Base-by-base conservation (phyloP, 2,113 vertebrate genomes). In the Thunnus maccoyii region DNA sequence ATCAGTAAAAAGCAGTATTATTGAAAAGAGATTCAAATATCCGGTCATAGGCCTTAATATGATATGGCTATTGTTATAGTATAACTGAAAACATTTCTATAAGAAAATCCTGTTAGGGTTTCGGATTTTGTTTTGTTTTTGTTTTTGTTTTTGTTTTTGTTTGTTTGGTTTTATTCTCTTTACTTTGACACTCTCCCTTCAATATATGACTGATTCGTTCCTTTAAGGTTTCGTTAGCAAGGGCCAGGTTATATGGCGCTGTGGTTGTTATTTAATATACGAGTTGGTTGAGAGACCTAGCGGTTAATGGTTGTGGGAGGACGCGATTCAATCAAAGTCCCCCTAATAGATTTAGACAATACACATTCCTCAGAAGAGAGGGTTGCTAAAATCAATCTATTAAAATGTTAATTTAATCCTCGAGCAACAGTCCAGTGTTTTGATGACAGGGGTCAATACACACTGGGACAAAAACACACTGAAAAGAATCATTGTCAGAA, bases 241-340 rank as follows among this genome's bases (percentile, higher is more conserved):
- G 50, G 20, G 32, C 32, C 48, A 13, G 15, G 44, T 46, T 15
- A 17, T 86, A 79, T 82, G 76, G 71, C 60, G 50, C 62, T 9
- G 5, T 36, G 5, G 32, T 58, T 91, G 91, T 93, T 92, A 93
- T 95, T 95, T 93, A 95, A 93, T 89, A 93, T 76, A 62, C 78
- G 87, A 89, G 64, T 86, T 80, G 91, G 91, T 83, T 87, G 84
- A 87, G 87, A 74, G 65, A 88, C 75, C 78, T 8, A 17, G 47
- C 81, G 66, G 83, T 41, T 86, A 63, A 60, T 46, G 64, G 18
- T 9, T 6, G 63, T 25, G 32, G 46, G 76, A 58, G 75, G 12
- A 52, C 13, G 63, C 57, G 86, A 89, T 68, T 80, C 55, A 52
- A 92, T 91, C 90, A 92, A 76, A 88, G 83, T 81, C 22, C 57